Evolutionary conservation across 2,888 invertebrate species (phyloP).

Genomic region (Phytoseiulus persimilis): DNA sequence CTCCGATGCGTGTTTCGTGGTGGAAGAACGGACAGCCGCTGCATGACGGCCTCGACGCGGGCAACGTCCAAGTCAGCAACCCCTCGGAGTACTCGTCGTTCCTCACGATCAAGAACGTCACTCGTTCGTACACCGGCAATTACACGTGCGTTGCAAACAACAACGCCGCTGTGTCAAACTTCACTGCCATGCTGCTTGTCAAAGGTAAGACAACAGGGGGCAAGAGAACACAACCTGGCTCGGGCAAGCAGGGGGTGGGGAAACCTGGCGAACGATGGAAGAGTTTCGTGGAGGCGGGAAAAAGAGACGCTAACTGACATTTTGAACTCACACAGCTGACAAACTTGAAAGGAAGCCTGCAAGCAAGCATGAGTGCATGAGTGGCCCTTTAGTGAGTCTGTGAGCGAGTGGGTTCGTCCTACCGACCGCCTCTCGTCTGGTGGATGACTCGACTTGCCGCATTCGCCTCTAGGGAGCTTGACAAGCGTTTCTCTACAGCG

Average conservation of each 20-base stretch:
- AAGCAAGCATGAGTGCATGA: not conserved
- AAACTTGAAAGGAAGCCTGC: not conserved
- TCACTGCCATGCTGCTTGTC: conserved; percentile 49
- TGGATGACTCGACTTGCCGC: not conserved
- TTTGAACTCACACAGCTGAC: not conserved
- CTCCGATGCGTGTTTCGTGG: conserved; percentile 51
- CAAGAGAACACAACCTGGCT: not conserved
- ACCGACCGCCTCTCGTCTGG: not conserved
- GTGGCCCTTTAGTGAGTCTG: not conserved
- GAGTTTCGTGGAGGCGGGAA: not conserved
- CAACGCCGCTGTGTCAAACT: conserved; percentile 44
- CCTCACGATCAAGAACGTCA: conserved; percentile 49
- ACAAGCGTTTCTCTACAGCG: not conserved
- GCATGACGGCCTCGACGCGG: conserved; percentile 42
- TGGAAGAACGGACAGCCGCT: conserved; percentile 50
- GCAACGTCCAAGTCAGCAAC: conserved; percentile 33
- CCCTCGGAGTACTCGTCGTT: conserved; percentile 46
- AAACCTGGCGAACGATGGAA: not conserved
- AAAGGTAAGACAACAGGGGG: conserved; percentile 40
- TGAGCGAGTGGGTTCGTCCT: not conserved
- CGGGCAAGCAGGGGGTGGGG: not conserved
- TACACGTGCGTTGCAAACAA: conserved; percentile 51
- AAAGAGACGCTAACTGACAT: not conserved
- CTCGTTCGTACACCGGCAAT: conserved; percentile 50
- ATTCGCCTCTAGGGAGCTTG: not conserved